Conservation (phyloP, 2,888 invertebrate species). For the Thyatira batis region DNA sequence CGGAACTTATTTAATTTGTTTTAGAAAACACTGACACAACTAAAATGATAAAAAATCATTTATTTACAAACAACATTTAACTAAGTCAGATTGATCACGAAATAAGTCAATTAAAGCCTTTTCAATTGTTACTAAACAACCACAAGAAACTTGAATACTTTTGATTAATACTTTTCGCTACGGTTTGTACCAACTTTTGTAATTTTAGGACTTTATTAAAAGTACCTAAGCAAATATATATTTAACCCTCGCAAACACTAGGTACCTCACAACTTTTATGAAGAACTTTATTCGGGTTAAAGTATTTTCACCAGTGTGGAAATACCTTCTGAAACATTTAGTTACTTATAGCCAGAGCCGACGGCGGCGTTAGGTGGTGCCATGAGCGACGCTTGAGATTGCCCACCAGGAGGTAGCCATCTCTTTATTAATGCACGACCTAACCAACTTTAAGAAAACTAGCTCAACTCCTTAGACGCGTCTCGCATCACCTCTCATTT, state of each 20-base stretch:
- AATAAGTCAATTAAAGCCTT: not conserved
- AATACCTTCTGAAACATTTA: conserved; percentile 17
- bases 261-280: not conserved
- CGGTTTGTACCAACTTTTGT: not conserved
- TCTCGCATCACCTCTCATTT: conserved; percentile 49
- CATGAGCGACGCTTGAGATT: conserved; percentile 35
- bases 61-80: not conserved
- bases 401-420: conserved; percentile 41
- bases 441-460: conserved; percentile 70
- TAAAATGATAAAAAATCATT: conserved; percentile 10
- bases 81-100: not conserved
- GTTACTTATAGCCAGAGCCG: not conserved
- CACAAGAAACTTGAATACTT: not conserved
- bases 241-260: not conserved
- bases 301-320: conserved; percentile 17
- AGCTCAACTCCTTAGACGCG: conserved; percentile 38
- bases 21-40: conserved; percentile 10
- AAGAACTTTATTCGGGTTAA: conserved; percentile 5
- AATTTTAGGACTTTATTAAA: not conserved
- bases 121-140: not conserved
- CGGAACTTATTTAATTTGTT: conserved; percentile 12
- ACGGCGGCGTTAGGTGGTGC: conserved; percentile 9
- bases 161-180: not conserved
- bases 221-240: not conserved
- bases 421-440: conserved; percentile 60